Evolutionary conservation across 2,888 invertebrate genomes (phyloP).

Genomic region (Lydus trimaculatus): DNA sequence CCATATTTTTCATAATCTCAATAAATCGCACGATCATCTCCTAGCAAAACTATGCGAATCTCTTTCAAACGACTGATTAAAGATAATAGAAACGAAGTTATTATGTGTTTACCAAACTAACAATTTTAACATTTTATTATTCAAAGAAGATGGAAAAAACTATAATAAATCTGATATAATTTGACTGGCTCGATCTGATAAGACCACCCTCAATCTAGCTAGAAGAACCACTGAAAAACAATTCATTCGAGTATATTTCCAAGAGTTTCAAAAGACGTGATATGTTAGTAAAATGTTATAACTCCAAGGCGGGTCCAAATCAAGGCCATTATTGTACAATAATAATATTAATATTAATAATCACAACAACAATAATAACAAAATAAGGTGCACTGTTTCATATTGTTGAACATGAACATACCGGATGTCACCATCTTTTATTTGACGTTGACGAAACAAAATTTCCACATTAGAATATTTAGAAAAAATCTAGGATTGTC

Average conservation of each 20-base stretch:
- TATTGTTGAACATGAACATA: background rate
- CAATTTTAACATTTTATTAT: background rate
- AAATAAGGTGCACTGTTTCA: background rate
- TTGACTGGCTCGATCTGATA: background rate
- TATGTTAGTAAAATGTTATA: constrained; percentile 37
- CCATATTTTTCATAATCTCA: background rate
- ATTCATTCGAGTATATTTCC: constrained; percentile 12
- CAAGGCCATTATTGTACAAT: constrained; percentile 30
- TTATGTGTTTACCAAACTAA: background rate
- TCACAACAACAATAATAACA: background rate
- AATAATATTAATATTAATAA: background rate
- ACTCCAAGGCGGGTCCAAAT: constrained; percentile 31
- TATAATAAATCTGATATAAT: background rate
- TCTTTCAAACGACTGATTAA: background rate
- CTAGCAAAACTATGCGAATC: background rate
- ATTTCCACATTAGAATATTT: constrained; percentile 2
- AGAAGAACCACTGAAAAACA: background rate
- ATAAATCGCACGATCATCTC: background rate
- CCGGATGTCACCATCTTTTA: background rate
- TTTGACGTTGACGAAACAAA: constrained; percentile 17
- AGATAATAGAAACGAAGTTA: background rate
- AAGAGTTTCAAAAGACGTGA: constrained; percentile 29
- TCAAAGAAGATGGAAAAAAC: background rate
- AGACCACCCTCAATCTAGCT: background rate
- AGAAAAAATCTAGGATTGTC: constrained; percentile 20